A percentile compares a stretch with the other conserved stretches of the same genome.
phyloP scores from a whole-genome alignment of 2,888 invertebrate genomes.

The Lochmaea capreae region DNA sequence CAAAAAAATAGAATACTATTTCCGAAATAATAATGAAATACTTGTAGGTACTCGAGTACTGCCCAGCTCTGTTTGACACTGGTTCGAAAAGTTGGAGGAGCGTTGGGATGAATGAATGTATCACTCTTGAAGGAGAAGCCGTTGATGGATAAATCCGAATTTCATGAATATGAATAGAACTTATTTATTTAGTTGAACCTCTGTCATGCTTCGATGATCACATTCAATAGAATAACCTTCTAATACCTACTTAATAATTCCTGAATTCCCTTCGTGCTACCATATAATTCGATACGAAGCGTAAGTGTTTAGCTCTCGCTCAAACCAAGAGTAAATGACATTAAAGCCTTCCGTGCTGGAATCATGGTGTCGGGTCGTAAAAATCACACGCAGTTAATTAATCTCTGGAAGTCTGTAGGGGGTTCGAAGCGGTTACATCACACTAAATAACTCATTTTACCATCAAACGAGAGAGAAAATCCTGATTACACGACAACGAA shows the following conservation, averaged over 20 bases:
- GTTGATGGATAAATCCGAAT: no score
- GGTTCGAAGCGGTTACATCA: slow-evolving; percentile 30
- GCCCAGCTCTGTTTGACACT: no score
- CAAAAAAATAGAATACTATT: no score
- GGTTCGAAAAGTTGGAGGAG: no score
- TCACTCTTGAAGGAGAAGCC: no score
- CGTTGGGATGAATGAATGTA: no score
- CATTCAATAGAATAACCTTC: no score
- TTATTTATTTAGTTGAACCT: no score
- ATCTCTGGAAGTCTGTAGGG: slow-evolving; percentile 20
- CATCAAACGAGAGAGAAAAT: slow-evolving; percentile 5
- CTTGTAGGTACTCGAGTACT: no score
- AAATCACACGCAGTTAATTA: slow-evolving; percentile 30
- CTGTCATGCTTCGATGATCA: no score
- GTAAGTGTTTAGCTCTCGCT: not conserved
- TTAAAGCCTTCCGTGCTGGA: slow-evolving; percentile 15
- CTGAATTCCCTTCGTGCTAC: not conserved
- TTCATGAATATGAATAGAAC: no score
- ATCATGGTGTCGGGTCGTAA: slow-evolving; percentile 26
- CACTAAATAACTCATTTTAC: slow-evolving; percentile 26
- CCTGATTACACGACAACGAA: not conserved
- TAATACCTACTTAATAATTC: not conserved
- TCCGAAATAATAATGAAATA: no score
- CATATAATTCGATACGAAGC: slow-evolving; percentile 3
- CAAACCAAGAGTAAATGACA: slow-evolving; percentile 13